phyloP scores from a whole-genome alignment of 2,113 vertebrate species.

The Raphicerus campestris region DNA sequence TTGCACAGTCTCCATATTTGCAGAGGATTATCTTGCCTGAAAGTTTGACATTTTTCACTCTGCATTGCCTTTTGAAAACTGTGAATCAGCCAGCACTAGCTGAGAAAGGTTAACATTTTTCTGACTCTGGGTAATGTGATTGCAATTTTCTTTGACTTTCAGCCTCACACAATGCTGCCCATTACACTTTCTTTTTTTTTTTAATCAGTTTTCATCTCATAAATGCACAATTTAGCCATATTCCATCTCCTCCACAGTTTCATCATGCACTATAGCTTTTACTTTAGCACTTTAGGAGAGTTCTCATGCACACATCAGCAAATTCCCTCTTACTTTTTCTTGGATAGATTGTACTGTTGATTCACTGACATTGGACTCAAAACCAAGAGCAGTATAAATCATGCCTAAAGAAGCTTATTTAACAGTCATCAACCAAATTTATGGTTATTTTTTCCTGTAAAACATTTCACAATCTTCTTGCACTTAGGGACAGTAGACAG shows the following conservation, averaged over 20 bases:
- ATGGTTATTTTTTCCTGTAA: background rate
- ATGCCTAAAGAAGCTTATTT: background rate
- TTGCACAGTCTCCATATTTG: background rate
- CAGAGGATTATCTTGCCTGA: background rate
- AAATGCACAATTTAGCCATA: background rate
- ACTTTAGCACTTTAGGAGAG: background rate
- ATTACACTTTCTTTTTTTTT: background rate
- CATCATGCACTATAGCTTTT: background rate
- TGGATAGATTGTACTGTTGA: background rate
- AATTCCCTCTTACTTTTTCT: background rate
- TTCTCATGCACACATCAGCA: background rate
- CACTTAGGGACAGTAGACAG: background rate
- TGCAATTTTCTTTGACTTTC: background rate
- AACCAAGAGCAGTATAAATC: background rate
- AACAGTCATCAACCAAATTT: background rate
- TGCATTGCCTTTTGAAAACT: background rate
- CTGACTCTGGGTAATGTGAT: background rate
- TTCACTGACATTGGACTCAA: background rate
- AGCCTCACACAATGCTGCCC: background rate
- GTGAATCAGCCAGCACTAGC: background rate
- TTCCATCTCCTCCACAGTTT: background rate
- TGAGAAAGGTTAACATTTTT: background rate
- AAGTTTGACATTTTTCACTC: background rate
- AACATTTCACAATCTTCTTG: background rate
- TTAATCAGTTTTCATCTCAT: background rate